Conservation (phyloP, 2,888 invertebrate species). For the Andrena trimmerana region DNA sequence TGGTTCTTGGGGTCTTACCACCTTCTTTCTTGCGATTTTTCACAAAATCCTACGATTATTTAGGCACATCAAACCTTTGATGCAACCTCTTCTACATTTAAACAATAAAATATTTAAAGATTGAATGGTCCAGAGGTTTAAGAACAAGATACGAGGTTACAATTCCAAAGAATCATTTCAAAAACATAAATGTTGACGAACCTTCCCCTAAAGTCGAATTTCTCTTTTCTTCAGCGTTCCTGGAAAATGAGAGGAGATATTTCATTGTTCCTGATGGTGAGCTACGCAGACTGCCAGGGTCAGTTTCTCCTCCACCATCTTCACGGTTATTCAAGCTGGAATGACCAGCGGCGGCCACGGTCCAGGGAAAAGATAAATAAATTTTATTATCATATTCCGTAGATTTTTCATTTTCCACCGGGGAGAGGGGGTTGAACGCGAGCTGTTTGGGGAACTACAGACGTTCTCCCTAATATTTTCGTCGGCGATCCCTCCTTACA, state of each 20-base stretch:
- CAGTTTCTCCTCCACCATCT: slow-evolving; percentile 29
- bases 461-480: slow-evolving; percentile 63
- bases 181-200: slow-evolving; percentile 43
- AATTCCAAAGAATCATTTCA: slow-evolving; percentile 16
- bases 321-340: slow-evolving; percentile 65
- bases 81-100: too few species aligned
- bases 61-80: neutral
- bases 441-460: slow-evolving; percentile 21
- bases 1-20: neutral
- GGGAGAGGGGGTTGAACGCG: slow-evolving; percentile 32
- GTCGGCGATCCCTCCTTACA: slow-evolving; percentile 72
- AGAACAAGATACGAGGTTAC: neutral
- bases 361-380: slow-evolving; percentile 54
- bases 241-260: slow-evolving; percentile 69
- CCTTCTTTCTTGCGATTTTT: slow-evolving; percentile 13
- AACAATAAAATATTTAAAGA: neutral
- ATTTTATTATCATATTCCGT: slow-evolving; percentile 78
- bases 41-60: neutral
- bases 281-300: slow-evolving; percentile 48
- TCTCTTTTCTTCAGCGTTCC: slow-evolving; percentile 61
- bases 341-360: slow-evolving; percentile 40
- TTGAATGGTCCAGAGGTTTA: neutral
- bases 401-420: slow-evolving; percentile 76
- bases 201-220: slow-evolving; percentile 45
- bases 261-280: slow-evolving; percentile 64